A percentile compares a stretch with the other conserved stretches of the same genome.
Conservation (phyloP, 2,888 invertebrate species). For the Parnassius glacialis region DNA sequence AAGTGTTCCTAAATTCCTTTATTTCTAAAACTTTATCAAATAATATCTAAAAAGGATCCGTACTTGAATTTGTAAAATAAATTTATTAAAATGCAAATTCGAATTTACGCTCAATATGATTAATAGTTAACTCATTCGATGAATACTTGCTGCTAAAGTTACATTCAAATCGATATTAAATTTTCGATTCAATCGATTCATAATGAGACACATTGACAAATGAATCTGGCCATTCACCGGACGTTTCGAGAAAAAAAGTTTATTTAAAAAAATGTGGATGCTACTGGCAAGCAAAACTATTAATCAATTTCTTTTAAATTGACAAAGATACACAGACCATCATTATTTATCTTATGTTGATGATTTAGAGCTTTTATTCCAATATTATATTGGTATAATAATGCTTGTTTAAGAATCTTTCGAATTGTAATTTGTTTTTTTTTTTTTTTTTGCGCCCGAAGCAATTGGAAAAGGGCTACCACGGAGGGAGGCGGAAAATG, state of each 20-base stretch:
- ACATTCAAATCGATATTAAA: slow-evolving; percentile 58
- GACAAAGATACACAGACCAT: slow-evolving; percentile 31
- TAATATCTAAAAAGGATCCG: too few relatives aligned
- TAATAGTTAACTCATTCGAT: too few relatives aligned
- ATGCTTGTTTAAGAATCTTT: slow-evolving; percentile 10
- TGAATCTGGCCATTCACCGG: slow-evolving; percentile 55
- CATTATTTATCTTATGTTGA: slow-evolving; percentile 24
- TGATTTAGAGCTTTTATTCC: slow-evolving; percentile 24
- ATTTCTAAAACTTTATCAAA: too few relatives aligned
- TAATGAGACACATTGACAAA: slow-evolving; percentile 62
- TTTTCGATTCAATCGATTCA: slow-evolving; percentile 49
- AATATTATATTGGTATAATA: neutral
- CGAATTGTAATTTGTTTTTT: slow-evolving; percentile 19
- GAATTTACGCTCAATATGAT: too few relatives aligned
- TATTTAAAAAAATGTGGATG: slow-evolving; percentile 34
- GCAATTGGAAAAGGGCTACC: too few relatives aligned
- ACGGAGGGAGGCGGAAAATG: too few relatives aligned
- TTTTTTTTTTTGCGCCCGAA: too few relatives aligned
- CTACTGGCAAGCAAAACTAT: slow-evolving; percentile 66
- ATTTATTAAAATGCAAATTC: too few relatives aligned
- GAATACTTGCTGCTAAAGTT: neutral
- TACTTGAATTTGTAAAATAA: too few relatives aligned
- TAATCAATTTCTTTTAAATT: slow-evolving; percentile 64
- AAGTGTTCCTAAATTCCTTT: too few relatives aligned
- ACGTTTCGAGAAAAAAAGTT: slow-evolving; percentile 42